Base-by-base conservation (phyloP, 37 sponge, comb jelly and placozoan genomes). In the Halichondria panicea region DNA sequence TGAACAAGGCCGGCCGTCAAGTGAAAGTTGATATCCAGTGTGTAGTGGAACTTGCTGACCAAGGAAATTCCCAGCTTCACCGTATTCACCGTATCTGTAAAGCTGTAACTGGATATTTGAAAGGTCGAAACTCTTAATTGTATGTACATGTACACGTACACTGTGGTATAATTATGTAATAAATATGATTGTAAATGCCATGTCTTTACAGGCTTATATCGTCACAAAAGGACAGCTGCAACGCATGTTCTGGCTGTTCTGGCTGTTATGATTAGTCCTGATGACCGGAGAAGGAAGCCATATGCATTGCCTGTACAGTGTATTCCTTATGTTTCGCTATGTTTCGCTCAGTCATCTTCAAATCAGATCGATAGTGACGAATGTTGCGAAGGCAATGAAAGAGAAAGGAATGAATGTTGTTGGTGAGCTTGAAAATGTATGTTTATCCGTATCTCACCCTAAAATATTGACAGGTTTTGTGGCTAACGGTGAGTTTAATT, bases 241-340 rank as follows among this genome's bases (percentile, higher is more conserved):
- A 71, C 72, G 21, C 72, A 54, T 32, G 21, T 50, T 3, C 52
- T 35, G 3, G 74, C n/a, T n/a, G n/a, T n/a, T n/a, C n/a, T n/a
- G n/a, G n/a, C 25, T 19, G 3, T 82, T 7, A 62, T 82, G 75
- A 74, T 82, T n/a, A 82, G 75, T 27, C 58, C 75, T 9, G 84
- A 76, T 2, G 34, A 24, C 2, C 1, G 84, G 0, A 31, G 46
- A 3, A 0, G 22, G 24, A 84, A 84, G 33, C 83, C 75, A 1
- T 82, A 82, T 66, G 83, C 83, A 32, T 13, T 82, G 0, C 83
- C 83, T 4, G 63, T 84, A 0, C 84, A 84, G 38, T 56, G 56
- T 31, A 11, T 84, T 55, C 77, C 80, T 19, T 80, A 80, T 40
- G 18, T 48, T 21, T 62, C 71, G 12, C 63, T 80, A 31, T n/a